These are phyloP conservation scores for Volucella zonaria DNA, from an alignment of 2,888 invertebrate species.

Conservation along the genomic window DNA sequence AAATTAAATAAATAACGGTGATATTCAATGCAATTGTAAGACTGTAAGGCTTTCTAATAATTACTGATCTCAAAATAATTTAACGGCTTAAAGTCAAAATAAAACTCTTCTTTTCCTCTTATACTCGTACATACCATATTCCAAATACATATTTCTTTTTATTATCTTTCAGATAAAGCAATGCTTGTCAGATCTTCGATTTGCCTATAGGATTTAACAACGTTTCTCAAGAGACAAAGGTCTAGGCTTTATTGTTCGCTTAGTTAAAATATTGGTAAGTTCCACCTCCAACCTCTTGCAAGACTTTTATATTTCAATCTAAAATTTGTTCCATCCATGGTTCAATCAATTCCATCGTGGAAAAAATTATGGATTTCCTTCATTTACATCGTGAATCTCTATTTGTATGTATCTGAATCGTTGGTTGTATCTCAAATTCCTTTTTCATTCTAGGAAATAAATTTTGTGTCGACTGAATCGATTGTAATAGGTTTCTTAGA, in stretches of 20 bases:
- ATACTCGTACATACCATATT: not conserved
- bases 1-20: no score
- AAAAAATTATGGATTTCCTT: slow-evolving; percentile 48
- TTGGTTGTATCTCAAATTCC: slow-evolving; percentile 7
- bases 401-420: not conserved
- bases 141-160: not conserved
- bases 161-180: slow-evolving; percentile 9
- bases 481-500: slow-evolving; percentile 43
- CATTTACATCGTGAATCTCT: slow-evolving; percentile 21
- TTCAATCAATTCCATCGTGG: slow-evolving; percentile 51
- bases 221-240: slow-evolving; percentile 8
- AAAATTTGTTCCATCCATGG: slow-evolving; percentile 46
- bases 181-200: slow-evolving; percentile 14
- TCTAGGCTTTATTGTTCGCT: not conserved
- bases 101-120: not conserved
- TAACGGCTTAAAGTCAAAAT: not conserved
- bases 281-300: slow-evolving; percentile 6
- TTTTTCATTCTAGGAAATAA: slow-evolving; percentile 28
- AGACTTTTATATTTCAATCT: not conserved
- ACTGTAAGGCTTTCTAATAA: no score
- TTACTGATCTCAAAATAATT: no score
- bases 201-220: not conserved
- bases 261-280: slow-evolving; percentile 28
- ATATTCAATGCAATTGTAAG: no score
- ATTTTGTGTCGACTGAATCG: slow-evolving; percentile 39